These are phyloP conservation scores for Eutolmus rufibarbis DNA, from an alignment of 2,888 invertebrate species.

Conservation along the genomic window DNA sequence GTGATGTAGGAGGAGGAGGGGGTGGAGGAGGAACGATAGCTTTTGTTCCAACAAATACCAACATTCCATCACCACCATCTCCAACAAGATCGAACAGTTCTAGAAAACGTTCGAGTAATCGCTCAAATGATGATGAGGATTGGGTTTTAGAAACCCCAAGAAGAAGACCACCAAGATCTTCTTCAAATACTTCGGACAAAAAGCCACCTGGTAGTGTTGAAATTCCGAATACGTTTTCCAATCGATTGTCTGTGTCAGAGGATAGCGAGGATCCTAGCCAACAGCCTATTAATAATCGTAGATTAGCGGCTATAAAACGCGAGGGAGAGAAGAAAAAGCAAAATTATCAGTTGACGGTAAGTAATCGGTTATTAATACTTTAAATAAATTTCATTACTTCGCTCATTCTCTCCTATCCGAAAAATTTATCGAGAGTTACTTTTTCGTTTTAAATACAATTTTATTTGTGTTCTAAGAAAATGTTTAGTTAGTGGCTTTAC, in stretches of 20 bases:
- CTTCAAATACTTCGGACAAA: conserved; percentile 25
- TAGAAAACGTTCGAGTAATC: conserved; percentile 42
- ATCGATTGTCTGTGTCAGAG: conserved; percentile 37
- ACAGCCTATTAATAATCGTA: conserved; percentile 42
- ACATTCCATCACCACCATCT: conserved; percentile 41
- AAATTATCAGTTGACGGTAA: conserved; percentile 49
- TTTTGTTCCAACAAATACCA: neutral
- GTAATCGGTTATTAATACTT: neutral
- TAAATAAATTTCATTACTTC: neutral
- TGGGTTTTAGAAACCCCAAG: conserved; percentile 63
- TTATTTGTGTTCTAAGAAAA: neutral
- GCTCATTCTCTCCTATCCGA: neutral
- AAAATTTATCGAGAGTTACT: neutral
- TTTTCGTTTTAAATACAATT: neutral
- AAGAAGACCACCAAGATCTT: conserved; percentile 36
- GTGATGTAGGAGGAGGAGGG: neutral
- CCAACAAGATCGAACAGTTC: conserved; percentile 33
- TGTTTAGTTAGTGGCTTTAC: neutral
- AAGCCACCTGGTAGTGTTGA: conserved; percentile 2
- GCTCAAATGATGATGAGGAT: conserved; percentile 45
- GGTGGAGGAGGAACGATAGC: neutral
- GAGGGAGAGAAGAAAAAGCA: conserved; percentile 49
- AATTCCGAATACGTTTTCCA: neutral
- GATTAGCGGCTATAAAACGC: conserved; percentile 46
- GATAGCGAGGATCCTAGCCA: conserved; percentile 40